phyloP scores from a whole-genome alignment of 2,888 invertebrate genomes.

The Candidula unifasciata region DNA sequence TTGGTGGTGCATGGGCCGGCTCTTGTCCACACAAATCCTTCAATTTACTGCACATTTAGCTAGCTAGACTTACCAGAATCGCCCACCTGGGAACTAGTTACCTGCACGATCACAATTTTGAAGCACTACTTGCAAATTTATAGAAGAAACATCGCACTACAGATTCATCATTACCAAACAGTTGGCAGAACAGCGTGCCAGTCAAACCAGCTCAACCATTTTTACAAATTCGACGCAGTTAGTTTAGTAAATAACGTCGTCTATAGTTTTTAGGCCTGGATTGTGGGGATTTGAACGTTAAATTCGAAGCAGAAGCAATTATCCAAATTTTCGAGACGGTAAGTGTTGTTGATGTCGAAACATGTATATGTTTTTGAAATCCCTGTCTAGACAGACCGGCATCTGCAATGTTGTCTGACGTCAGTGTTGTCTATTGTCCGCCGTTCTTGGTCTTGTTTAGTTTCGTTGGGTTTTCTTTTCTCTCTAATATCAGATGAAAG shows the following conservation, averaged over 20 bases:
- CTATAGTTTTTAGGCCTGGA: not conserved
- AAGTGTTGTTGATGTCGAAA: slow-evolving; percentile 6
- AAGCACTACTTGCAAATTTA: no score
- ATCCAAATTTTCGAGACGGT: not conserved
- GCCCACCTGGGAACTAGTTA: no score
- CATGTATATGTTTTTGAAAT: not conserved
- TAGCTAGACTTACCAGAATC: no score
- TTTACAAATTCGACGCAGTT: no score
- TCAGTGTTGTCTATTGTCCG: not conserved
- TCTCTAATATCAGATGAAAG: not conserved
- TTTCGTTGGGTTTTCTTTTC: not conserved
- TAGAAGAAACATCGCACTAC: no score
- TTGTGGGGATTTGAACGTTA: not conserved
- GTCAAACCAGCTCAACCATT: no score
- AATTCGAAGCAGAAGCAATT: not conserved
- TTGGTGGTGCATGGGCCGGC: no score
- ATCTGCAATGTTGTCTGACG: slow-evolving; percentile 6
- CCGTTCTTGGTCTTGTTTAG: slow-evolving; percentile 6
- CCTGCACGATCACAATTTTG: no score
- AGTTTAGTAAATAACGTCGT: not conserved
- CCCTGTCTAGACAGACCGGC: slow-evolving; percentile 14
- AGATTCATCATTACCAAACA: no score
- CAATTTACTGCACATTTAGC: no score
- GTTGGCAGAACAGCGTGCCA: no score
- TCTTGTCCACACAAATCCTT: no score